Evolutionary conservation across 30 jellyfish, hydroid and myxozoan species (phyloP), one percentile per base, ranked within the genome.

Genomic region (Hydractinia symbiolongicarpus): DNA sequence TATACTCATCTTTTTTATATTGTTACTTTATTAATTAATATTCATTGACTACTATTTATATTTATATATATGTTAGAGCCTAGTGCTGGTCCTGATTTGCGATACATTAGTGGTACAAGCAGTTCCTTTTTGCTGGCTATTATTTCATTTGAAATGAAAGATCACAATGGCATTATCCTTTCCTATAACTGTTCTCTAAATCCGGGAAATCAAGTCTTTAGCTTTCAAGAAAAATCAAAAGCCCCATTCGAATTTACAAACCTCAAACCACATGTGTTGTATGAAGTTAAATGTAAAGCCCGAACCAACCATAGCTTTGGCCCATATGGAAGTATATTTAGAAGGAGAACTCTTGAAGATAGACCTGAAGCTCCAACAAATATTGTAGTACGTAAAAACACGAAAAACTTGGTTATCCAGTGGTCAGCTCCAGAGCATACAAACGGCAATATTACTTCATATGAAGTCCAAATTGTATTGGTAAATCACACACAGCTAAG

Each of bases 381-480:
- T 52, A 79, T 79, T 52, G 16, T 58, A 19, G 49, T 40, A 60
- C 49, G 55, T 9, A 7, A 5, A 17, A 79, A 67, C 70, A 66
- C 30, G 19, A 60, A 67, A 60, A 66, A 79, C 15, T 55, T 88
- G 54, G 40, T 54, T 13, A 50, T 88, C 9, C 67, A 85, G 0
- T 88, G 96, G 96, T 60, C 82, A 16, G 70, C 83, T 9, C 96
- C 96, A n/a, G 60, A 54, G 21, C 89, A 68, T 21, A 77, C 93
- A 14, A 88, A 88, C 77, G 96, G 96, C n/a, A 88, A 71, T 53
- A 82, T 88, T 17, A 81, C 92, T 19, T 62, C 76, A 8, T 88
- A 88, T 66, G 68, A 53, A 50, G 72, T 88, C 30, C 82, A 82
- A 58, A 56, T 88, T 9, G 60, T 61, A 15, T 77, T 77, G 50